Evolutionary conservation across 1,140 invertebrate genomes (phyloP).

Genomic region (Trachelipus rathkii): DNA sequence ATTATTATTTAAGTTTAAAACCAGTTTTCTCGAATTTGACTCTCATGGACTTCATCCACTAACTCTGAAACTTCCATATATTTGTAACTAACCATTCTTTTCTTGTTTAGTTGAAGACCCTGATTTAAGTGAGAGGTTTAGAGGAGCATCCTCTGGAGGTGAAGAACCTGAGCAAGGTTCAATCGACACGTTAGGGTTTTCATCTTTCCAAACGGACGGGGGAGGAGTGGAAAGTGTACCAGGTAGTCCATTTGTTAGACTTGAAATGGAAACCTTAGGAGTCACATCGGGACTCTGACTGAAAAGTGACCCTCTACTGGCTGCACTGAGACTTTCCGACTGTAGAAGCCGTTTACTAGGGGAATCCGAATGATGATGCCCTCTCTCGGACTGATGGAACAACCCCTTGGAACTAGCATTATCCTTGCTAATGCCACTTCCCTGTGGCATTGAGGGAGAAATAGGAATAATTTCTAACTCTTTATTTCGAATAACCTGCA

Average conservation of each 20-base stretch:
- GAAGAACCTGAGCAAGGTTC: conserved; percentile 30
- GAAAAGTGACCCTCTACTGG: background rate
- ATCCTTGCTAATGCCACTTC: conserved; percentile 17
- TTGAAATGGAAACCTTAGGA: conserved; percentile 42
- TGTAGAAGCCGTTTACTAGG: background rate
- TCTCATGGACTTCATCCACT: too few species aligned
- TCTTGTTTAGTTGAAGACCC: conserved; percentile 50
- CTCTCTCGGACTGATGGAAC: conserved; percentile 8
- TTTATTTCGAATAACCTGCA: conserved; percentile 44
- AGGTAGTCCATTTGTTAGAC: background rate
- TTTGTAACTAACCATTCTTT: conserved; percentile 8
- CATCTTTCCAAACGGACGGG: conserved; percentile 33
- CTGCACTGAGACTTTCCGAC: background rate
- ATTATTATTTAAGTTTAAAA: background rate
- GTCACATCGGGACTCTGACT: conserved; percentile 26
- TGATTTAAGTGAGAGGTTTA: conserved; percentile 76
- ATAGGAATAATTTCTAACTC: conserved; percentile 46
- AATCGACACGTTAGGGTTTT: conserved; percentile 33
- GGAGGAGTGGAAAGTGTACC: conserved; percentile 16
- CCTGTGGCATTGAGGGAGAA: conserved; percentile 38
- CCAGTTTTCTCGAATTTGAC: too few species aligned
- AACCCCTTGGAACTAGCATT: conserved; percentile 29
- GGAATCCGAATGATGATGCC: background rate
- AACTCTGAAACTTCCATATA: too few species aligned
- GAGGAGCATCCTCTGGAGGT: conserved; percentile 60